Evolutionary conservation across 2,113 vertebrate genomes (phyloP).

Genomic region (Pygoscelis adeliae): DNA sequence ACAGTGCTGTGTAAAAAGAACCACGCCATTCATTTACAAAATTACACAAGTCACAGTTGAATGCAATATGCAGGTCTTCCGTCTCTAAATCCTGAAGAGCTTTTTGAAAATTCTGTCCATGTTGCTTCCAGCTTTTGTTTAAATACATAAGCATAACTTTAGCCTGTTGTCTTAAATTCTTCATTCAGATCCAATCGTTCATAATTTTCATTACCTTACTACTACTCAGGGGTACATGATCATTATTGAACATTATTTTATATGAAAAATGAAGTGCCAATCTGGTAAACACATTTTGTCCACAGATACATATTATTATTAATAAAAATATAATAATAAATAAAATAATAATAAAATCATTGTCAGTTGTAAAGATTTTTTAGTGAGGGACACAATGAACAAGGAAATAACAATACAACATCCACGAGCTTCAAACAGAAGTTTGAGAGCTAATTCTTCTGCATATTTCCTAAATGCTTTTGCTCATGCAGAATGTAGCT

Average conservation of each 20-base stretch:
- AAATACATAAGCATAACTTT: background rate
- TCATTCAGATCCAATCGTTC: background rate
- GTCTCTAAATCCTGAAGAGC: background rate
- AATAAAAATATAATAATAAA: background rate
- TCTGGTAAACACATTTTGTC: background rate
- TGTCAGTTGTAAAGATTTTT: background rate
- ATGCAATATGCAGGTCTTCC: background rate
- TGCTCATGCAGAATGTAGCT: background rate
- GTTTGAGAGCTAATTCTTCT: background rate
- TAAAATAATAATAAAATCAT: background rate
- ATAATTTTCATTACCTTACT: background rate
- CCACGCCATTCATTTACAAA: background rate
- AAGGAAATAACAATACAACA: background rate
- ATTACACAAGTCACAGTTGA: rapidly evolving
- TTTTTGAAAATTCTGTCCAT: background rate
- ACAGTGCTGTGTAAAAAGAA: background rate
- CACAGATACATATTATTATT: background rate
- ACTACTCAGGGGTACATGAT: background rate
- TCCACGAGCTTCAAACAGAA: background rate
- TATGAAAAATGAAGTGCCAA: background rate
- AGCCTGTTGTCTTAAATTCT: background rate
- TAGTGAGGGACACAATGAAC: background rate
- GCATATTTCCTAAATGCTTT: background rate
- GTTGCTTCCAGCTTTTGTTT: background rate
- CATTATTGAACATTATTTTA: background rate